Base-by-base conservation (phyloP, 2,888 invertebrate genomes). In the Dynastes hyllus region DNA sequence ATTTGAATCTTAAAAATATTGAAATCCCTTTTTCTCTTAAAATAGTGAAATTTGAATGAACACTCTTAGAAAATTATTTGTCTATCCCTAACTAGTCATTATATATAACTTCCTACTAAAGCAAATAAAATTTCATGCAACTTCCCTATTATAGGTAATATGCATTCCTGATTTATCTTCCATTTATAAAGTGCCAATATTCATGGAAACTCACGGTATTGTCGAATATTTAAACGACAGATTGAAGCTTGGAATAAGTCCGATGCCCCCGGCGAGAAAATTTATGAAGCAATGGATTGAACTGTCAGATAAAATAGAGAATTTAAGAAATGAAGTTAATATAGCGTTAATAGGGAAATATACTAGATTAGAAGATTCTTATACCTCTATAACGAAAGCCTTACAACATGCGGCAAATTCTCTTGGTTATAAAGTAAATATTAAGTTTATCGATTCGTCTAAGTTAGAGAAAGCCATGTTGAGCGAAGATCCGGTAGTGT, bases 301-400 rank as follows among this genome's bases (percentile, higher is more conserved):
- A 85, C 90, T 99, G 37, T 96, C 97, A 0, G 94, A 96, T 83
- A 93, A 96, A 51, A 94, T 95, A 55, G 97, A 97, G 85, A 94
- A 94, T 83, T 90, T 97, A 9, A 92, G 95, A n/a, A 94, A 94
- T 85, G 94, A 94, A 86, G 96, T 83, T 0, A 81, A 79, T 81
- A 98, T 99, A 79, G 96, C 96, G 1, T 90, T 99, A 2, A 99
- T 99, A 1, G 99, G 99, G 5, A 99, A 99, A 90, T 99, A 99
- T 87, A 98, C 98, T 0, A 95, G 95, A 86, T 90, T 98, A 13
- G 95, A 97, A 87, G 99, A 99, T 90, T 95, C 99, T 0, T 99
- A 99, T 87, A 96, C 98, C 0, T 99, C 99, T 0, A 96, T 99
- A 0, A 95, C 95, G 0, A 99, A 99, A 90, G 96, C 99, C 0